Evolutionary conservation across 2,113 vertebrate species (phyloP).

Genomic region (Leucoraja erinaceus): DNA sequence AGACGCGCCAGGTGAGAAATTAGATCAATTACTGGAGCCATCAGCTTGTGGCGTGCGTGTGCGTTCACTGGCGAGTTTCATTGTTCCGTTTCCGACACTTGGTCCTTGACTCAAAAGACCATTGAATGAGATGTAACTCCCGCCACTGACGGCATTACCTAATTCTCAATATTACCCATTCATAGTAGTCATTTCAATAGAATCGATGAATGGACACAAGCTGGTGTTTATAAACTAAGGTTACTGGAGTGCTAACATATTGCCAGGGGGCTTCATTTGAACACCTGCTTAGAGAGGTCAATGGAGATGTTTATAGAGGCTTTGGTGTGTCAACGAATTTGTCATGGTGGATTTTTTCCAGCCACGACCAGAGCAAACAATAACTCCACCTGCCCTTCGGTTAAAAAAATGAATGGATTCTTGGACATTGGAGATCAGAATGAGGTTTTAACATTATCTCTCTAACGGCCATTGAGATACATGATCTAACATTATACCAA

Average conservation of each 20-base stretch:
- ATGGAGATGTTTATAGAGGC: not conserved
- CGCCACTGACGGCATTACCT: not conserved
- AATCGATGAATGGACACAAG: not conserved
- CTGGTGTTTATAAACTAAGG: not conserved
- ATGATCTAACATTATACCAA: not conserved
- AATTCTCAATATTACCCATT: not conserved
- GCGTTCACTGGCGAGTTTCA: too few relatives aligned
- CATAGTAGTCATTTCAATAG: not conserved
- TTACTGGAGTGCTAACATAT: not conserved
- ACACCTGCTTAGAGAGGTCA: not conserved
- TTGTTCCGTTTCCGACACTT: too few relatives aligned
- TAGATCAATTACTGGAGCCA: not conserved
- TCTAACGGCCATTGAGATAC: not conserved
- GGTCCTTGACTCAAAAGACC: too few relatives aligned
- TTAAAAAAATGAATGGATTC: not conserved
- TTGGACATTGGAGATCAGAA: not conserved
- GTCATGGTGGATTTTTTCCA: not conserved
- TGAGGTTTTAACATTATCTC: not conserved
- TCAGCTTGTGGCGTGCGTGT: not conserved
- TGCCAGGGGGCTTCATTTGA: not conserved
- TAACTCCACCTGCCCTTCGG: not conserved
- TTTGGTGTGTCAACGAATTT: not conserved
- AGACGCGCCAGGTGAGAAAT: not conserved
- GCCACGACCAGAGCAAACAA: not conserved
- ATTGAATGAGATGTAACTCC: not conserved